Base-by-base conservation (phyloP, 2,113 vertebrate species). In the Aspiorhynchus laticeps region DNA sequence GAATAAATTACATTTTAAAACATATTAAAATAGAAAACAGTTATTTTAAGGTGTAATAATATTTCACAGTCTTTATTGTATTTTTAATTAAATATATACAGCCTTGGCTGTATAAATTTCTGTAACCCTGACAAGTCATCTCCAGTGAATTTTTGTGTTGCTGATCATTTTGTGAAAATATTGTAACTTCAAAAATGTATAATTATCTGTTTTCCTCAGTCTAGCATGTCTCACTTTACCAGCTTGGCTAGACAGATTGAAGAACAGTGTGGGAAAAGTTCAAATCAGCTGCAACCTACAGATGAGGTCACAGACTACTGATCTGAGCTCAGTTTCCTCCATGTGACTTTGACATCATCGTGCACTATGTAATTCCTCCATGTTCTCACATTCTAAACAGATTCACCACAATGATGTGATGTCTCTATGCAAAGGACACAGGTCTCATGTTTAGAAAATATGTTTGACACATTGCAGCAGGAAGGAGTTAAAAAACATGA, bases 231-330 rank as follows among this genome's bases (percentile, higher is more conserved):
- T 43, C 41, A 65, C 31, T n/a, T 59, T 81, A 76, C 74, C 43
- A 48, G 74, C n/a, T 43, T 31, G 36, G 53, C 48, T 26, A 9
- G 31, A 80, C 48, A 26, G 36, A 80, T 53, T 41, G 63, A 38
- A n/a, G 43, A 48, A 48, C 59, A 36, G 43, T 78, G 75, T 21
- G 46, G 46, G 75, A 51, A 31, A 65, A 84, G 75, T 48, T 51
- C 21, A 69, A 82, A 17, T 24, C 26, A 69, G 51, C 26, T 17
- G 2, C 38, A 80, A 87, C 80, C 82, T 84, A 53, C 85, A 74
- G 31, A 41, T 85, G 41, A 89, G 86, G 85, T 88, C 90, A 91
- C 63, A 15, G 76, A 53, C 43, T 48, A 51, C 75, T 77, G 46
- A 78, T 51, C 46, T 33, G 75, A 31, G 36, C 26, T 77, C 46